These are phyloP conservation scores for Trilocha varians DNA, from an alignment of 2,888 invertebrate species.

Conservation along the genomic window DNA sequence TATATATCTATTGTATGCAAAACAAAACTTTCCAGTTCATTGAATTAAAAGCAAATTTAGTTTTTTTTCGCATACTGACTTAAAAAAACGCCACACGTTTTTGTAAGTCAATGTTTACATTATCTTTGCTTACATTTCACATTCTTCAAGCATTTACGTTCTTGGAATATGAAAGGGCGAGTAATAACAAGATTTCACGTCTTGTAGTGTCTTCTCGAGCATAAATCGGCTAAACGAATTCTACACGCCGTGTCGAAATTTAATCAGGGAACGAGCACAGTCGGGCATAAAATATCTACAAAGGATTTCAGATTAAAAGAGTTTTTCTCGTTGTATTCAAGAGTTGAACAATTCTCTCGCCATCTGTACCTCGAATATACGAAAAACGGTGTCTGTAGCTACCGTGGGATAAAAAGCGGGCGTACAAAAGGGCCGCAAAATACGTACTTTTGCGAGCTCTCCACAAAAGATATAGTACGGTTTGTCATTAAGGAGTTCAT, in stretches of 20 bases:
- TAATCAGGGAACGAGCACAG: constrained; percentile 25
- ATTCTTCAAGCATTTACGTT: background rate
- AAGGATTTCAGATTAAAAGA: constrained; percentile 42
- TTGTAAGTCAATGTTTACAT: background rate
- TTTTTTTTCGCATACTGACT: background rate
- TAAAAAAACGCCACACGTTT: background rate
- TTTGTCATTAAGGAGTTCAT: constrained; percentile 75
- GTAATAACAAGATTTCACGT: constrained; percentile 4
- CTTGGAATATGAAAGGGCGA: background rate
- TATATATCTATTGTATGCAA: background rate
- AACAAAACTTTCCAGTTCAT: background rate
- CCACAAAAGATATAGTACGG: constrained; percentile 74
- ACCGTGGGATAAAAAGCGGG: constrained; percentile 60
- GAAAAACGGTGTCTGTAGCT: constrained; percentile 25
- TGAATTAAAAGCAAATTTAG: background rate
- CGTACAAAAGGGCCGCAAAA: constrained; percentile 71
- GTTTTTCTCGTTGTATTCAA: constrained; percentile 44
- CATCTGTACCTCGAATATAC: constrained; percentile 38
- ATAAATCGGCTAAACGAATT: constrained; percentile 9
- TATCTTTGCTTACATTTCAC: background rate
- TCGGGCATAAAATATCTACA: constrained; percentile 28
- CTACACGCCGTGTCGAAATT: constrained; percentile 22
- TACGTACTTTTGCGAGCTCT: constrained; percentile 72
- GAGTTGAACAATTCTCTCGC: constrained; percentile 38
- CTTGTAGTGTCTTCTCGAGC: background rate